Conservation (phyloP, 2,113 vertebrate species). For the Oreochromis spilurus region DNA sequence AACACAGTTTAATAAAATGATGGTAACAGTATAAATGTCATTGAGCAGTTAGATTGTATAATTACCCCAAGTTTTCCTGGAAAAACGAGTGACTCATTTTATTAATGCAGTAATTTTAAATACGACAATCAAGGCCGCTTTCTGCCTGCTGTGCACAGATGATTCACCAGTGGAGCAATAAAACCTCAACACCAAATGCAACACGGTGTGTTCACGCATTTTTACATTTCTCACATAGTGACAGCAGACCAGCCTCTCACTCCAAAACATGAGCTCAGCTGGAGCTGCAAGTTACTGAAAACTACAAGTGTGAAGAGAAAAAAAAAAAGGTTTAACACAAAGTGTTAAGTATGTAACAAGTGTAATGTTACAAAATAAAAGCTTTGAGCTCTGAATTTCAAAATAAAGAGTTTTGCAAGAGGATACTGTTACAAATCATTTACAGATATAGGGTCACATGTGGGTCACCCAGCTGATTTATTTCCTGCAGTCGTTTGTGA, state of each 20-base stretch:
- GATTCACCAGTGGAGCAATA: not conserved
- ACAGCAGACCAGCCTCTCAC: not conserved
- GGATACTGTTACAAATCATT: not conserved
- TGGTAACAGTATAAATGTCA: not conserved
- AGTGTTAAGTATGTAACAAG: not conserved
- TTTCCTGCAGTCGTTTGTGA: not conserved
- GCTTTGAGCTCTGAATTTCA: not conserved
- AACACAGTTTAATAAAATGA: not conserved
- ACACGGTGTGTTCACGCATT: not conserved
- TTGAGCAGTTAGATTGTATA: rapidly evolving
- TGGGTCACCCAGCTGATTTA: not conserved
- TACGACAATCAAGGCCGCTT: not conserved
- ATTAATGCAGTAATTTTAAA: not conserved
- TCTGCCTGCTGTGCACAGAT: not conserved
- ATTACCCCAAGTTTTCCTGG: not conserved
- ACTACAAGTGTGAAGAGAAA: rapidly evolving
- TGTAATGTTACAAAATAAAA: not conserved
- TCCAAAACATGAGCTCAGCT: not conserved
- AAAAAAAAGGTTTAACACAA: not conserved
- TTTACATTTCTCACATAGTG: not conserved
- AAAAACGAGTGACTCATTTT: not conserved
- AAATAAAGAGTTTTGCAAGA: not conserved
- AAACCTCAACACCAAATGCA: rapidly evolving
- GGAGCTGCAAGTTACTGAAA: not conserved
- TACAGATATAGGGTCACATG: not conserved